Base-by-base conservation (phyloP, 2,888 invertebrate species). In the Cabera pusaria region DNA sequence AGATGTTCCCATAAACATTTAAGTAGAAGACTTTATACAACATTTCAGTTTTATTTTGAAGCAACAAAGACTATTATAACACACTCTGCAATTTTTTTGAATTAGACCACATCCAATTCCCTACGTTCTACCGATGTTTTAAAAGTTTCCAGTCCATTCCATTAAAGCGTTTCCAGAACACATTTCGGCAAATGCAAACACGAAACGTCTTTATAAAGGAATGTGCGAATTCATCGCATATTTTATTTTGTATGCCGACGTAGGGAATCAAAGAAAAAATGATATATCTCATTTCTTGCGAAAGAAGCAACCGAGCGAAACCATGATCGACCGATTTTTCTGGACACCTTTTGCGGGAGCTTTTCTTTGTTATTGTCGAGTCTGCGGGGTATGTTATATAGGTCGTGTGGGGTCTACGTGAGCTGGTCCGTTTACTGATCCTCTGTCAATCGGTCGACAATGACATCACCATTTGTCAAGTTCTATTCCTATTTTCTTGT, bases 381-480 rank as follows among this genome's bases (percentile, higher is more conserved):
- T 3, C 3, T 0, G 3, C 24, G 40, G 14, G 22, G 40, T 7
- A 17, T 12, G 19, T 20, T 17, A 8, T 19, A 1, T 19, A 20
- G 24, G 22, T 22, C 8, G 9, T 9, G 20, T 25, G 8, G 44
- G 55, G 5, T 42, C 45, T 17, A 1, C 5, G 3, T 9, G 27
- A 7, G 21, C n/a, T 53, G 52, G 64, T 41, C 27, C 19, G 20
- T 44, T 21, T 7, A 3, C 23, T 42, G 49, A 41, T 47, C 44
- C 38, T 42, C 49, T 49, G 52, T 48, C 55, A 48, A 59, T 56
- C 50, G 53, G 31, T 55, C 43, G 9, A 26, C 39, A 53, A 54
- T 50, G 41, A 56, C 52, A 42, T 49, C 46, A 40, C 52, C 46
- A 49, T 59, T 56, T 58, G 55, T 59, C 56, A 53, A 50, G 46